Evolutionary conservation across 1,140 invertebrate genomes (phyloP), one percentile per base, ranked within the genome.

Genomic region (Trypoxylus dichotomus): DNA sequence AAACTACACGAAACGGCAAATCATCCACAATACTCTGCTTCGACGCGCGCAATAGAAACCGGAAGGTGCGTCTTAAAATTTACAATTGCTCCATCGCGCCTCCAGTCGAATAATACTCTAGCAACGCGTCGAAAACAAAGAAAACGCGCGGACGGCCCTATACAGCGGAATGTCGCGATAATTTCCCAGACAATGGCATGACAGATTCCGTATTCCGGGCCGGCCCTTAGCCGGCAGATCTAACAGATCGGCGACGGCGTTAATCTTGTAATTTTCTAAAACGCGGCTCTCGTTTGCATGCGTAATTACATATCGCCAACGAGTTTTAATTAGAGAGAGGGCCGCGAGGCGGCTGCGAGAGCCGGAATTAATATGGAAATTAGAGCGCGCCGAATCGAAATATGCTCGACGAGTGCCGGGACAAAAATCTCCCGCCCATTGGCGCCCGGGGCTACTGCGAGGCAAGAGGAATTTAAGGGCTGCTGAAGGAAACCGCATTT

Each of bases 201-300:
- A 54, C 19, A 19, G 47, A 54, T 54, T 54, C 47, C 47, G 47
- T 54, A 54, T 54, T 54, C 47, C 47, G 47, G 42, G 47, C n/a
- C 15, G 47, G 47, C n/a, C 6, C 47, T 15, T n/a, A 6, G 47
- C n/a, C 15, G 13, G 15, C 47, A 37, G 32, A 37, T 37, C 32
- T 5, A 37, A 2, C 32, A 37, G 32, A 37, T 37, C 47, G 15
- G 32, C 32, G 32, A 60, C 54, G 15, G 63, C 63, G 24, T 27
- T 71, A 71, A 71, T 71, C 63, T 71, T 71, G 63, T 71, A 71
- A 71, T 71, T 71, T 71, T n/a, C 63, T 71, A 27, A 71, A 71
- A 71, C 13, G 25, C 47, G 47, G 54, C 63, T 71, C 29, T 71
- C 63, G 63, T 71, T 71, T 32, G 63, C 29, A 71, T 32, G 63